These are phyloP conservation scores for Trichechus manatus DNA, from an alignment of 2,113 vertebrate genomes.

Conservation along the genomic window DNA sequence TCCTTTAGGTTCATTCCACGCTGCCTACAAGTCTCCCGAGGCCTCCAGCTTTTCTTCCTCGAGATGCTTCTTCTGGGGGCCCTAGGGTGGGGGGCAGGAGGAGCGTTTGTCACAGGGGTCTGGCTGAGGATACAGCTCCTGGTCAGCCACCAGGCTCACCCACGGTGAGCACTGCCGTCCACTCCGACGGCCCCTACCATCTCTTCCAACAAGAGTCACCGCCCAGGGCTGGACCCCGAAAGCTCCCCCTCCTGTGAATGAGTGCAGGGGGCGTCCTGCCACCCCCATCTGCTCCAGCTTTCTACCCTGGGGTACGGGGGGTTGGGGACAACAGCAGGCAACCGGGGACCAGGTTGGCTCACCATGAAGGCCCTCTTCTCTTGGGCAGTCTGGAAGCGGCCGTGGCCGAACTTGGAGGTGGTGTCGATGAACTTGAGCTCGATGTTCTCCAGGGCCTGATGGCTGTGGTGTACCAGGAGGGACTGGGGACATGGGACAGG, in stretches of 20 bases:
- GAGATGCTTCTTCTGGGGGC: constrained; percentile 94
- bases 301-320: accelerated
- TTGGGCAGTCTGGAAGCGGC: constrained; percentile 91
- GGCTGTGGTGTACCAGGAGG: constrained; percentile 88
- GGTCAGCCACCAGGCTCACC: not conserved
- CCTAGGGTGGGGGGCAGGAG: constrained; percentile 85
- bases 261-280: not conserved
- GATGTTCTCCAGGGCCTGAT: constrained; percentile 85
- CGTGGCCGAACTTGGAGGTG: constrained; percentile 92
- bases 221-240: not conserved
- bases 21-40: constrained; percentile 61
- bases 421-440: constrained; percentile 93
- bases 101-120: not conserved
- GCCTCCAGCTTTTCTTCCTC: constrained; percentile 85
- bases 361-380: constrained; percentile 93
- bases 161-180: not conserved
- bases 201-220: not conserved
- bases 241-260: not conserved
- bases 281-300: not conserved
- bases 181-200: not conserved
- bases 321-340: too few relatives aligned
- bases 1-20: not conserved
- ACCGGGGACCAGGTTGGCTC: constrained; percentile 64
- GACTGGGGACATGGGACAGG: constrained; percentile 83
- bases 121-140: not conserved